Evolutionary conservation across 2,113 vertebrate genomes (phyloP), one percentile per base, ranked within the genome.

Genomic region (Toxotes jaculatrix): DNA sequence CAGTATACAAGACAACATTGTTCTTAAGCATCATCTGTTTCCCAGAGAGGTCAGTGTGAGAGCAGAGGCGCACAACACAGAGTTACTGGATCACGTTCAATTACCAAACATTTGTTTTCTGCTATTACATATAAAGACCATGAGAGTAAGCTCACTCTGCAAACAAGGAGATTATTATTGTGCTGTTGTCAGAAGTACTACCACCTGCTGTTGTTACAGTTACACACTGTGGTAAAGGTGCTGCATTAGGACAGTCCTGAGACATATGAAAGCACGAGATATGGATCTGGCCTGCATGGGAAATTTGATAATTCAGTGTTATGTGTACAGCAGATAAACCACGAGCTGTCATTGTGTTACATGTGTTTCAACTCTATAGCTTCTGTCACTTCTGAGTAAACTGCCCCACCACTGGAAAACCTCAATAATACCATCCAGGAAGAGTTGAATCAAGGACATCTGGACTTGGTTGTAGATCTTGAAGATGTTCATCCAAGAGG

Each of bases 31-130:
- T 84, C 70, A 80, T 89, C 65, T 73, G 79, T 87, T 87, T 92
- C 66, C 59, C 71, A 0, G 49, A 82, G 85, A 88, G 92, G 85
- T 91, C 90, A 89, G 67, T 19, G 65, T 32, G 81, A 77, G 79
- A 60, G 64, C 55, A 42, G 72, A 74, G 77, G 74, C 45, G 40
- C 62, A 70, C 32, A 79, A 62, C 84, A 74, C 43, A 69, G 77
- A 66, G 79, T 82, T 73, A 81, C 82, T 80, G 84, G 87, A 88
- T 91, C 72, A 84, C 74, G 72, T 81, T 84, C 85, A 84, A 83
- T 89, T 85, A 86, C 88, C 74, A 92, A 94, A 93, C 79, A 92
- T 93, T 92, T 94, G 88, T 94, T 92, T 94, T 93, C 78, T 85
- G 66, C 65, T 31, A 80, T 90, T 85, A 82, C 38, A 77, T 77